These are phyloP conservation scores for Eristalis arbustorum DNA, from an alignment of 2,888 invertebrate genomes.

Conservation along the genomic window DNA sequence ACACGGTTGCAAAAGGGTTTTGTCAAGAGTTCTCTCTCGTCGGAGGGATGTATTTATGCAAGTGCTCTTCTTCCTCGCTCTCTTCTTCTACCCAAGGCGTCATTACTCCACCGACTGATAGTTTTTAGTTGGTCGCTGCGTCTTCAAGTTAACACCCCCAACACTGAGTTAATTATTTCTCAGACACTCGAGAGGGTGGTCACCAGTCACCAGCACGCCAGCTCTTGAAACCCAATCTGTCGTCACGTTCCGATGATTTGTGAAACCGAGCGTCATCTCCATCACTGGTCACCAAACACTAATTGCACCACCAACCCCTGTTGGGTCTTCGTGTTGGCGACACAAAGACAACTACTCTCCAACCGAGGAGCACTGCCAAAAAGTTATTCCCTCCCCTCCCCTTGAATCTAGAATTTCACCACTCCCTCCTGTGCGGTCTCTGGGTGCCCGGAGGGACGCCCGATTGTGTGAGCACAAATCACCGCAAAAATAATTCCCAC, in stretches of 20 bases:
- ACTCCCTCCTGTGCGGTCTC: not conserved
- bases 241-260: not conserved
- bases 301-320: not conserved
- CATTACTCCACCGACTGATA: no score
- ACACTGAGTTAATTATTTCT: not conserved
- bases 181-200: not conserved
- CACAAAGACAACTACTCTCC: not conserved
- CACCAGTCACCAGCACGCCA: no score
- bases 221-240: not conserved
- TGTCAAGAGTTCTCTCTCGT: no score
- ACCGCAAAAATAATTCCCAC: slow-evolving; percentile 37
- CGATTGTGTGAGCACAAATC: slow-evolving; percentile 27
- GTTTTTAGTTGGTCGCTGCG: no score
- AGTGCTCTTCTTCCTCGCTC: no score
- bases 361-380: not conserved
- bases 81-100: no score
- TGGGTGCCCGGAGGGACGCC: slow-evolving; percentile 5
- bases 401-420: not conserved
- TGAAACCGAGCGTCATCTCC: not conserved
- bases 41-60: no score
- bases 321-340: not conserved
- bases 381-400: not conserved
- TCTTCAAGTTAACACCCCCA: no score
- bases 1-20: no score
- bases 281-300: not conserved